A percentile compares a stretch with the other conserved stretches of the same genome.
phyloP scores from a whole-genome alignment of 2,113 vertebrate genomes.

The Peromyscus californicus region DNA sequence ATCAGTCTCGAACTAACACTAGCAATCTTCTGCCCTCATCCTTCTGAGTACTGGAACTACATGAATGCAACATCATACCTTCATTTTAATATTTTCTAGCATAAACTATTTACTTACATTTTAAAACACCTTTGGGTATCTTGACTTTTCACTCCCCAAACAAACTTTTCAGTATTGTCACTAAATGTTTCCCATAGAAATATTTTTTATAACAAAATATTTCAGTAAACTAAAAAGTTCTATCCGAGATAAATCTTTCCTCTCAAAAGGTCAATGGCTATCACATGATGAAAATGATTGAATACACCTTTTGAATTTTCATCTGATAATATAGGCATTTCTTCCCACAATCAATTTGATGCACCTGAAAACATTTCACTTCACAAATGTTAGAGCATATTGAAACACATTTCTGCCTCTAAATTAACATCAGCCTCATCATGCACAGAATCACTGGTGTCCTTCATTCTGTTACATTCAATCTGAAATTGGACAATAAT shows the following conservation, averaged over 20 bases:
- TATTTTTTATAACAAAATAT: conserved; percentile 10
- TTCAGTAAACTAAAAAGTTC: background rate
- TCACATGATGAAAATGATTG: background rate
- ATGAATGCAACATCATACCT: background rate
- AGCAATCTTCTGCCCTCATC: background rate
- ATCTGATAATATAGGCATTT: background rate
- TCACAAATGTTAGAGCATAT: background rate
- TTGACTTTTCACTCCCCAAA: background rate
- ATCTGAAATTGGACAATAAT: background rate
- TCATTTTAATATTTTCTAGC: background rate
- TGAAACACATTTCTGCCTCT: background rate
- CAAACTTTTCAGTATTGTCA: conserved; percentile 1
- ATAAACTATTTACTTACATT: background rate
- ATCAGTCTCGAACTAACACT: background rate
- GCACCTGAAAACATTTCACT: background rate
- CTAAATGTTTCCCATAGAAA: conserved; percentile 14
- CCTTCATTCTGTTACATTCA: background rate
- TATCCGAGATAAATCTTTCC: background rate
- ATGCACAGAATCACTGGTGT: background rate
- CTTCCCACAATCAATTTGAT: background rate
- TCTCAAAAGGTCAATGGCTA: background rate
- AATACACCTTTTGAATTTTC: background rate
- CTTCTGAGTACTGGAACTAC: background rate
- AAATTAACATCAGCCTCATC: background rate
- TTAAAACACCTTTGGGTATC: background rate